Conservation (phyloP, 2,797 vertebrate genomes). For the Crax fasciolata region DNA sequence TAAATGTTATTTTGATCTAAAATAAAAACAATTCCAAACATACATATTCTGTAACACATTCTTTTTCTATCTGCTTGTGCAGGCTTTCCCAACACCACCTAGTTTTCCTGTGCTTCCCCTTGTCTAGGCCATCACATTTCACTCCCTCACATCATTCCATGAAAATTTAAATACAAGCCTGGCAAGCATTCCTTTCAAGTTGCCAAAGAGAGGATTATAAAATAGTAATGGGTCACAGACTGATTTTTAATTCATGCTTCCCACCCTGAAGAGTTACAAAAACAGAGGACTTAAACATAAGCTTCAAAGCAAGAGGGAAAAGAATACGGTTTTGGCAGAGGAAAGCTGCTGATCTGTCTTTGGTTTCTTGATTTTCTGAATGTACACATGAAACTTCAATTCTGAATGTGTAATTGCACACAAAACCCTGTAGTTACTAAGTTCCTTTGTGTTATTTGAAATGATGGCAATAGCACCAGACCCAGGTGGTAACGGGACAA, state of each 20-base stretch:
- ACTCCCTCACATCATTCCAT: neutral
- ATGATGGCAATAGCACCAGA: neutral
- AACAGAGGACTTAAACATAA: neutral
- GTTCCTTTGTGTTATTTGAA: neutral
- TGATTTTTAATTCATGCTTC: constrained; percentile 16
- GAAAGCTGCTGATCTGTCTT: neutral
- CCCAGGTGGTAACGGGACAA: neutral
- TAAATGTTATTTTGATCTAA: neutral
- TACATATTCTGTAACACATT: neutral
- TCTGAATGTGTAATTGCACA: neutral
- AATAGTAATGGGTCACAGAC: neutral
- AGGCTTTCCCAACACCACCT: neutral
- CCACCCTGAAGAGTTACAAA: neutral
- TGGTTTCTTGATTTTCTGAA: neutral
- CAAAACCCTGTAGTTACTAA: neutral
- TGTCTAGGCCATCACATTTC: neutral
- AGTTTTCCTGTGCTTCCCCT: neutral
- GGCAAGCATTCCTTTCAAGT: constrained; percentile 5
- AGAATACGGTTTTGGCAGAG: neutral
- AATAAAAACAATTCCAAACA: neutral
- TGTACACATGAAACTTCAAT: neutral
- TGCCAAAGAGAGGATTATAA: neutral
- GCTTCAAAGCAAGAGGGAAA: neutral
- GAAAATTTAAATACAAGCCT: constrained; percentile 12
- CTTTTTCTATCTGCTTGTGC: neutral